Percentiles rank a stretch among this genome's conserved stretches.
Evolutionary conservation across 2,113 vertebrate genomes (phyloP).

Genomic region (Barbus barbus): DNA sequence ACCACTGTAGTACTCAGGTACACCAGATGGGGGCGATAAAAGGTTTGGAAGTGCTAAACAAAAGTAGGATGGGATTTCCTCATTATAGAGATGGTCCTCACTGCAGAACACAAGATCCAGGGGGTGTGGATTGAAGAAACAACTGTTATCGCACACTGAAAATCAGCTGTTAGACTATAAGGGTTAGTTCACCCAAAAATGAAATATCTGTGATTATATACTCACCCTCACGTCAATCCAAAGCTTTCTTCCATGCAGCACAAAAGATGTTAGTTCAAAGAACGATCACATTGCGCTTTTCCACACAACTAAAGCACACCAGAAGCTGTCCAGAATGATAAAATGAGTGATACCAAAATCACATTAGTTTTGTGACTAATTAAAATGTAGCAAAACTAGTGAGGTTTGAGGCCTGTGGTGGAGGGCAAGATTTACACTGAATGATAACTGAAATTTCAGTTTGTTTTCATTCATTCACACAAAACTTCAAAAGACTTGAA

Average conservation of each 20-base stretch:
- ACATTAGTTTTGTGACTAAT: too few relatives aligned
- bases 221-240: neutral
- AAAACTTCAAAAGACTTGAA: neutral
- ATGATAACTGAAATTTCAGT: neutral
- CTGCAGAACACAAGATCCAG: too few relatives aligned
- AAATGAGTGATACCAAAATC: too few relatives aligned
- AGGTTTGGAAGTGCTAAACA: neutral
- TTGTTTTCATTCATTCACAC: neutral
- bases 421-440: neutral
- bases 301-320: neutral
- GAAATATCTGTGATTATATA: neutral
- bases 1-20: neutral
- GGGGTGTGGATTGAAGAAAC: neutral
- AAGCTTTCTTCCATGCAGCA: neutral
- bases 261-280: neutral
- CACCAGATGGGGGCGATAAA: neutral
- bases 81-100: too few relatives aligned
- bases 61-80: slow-evolving; percentile 15
- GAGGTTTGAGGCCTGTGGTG: too few relatives aligned
- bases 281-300: neutral
- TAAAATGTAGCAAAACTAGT: too few relatives aligned
- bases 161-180: neutral
- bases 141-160: neutral
- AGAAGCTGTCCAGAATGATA: neutral
- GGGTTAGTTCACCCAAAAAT: neutral